Evolutionary conservation across 2,888 invertebrate genomes (phyloP).

Genomic region (Anodontia alba): DNA sequence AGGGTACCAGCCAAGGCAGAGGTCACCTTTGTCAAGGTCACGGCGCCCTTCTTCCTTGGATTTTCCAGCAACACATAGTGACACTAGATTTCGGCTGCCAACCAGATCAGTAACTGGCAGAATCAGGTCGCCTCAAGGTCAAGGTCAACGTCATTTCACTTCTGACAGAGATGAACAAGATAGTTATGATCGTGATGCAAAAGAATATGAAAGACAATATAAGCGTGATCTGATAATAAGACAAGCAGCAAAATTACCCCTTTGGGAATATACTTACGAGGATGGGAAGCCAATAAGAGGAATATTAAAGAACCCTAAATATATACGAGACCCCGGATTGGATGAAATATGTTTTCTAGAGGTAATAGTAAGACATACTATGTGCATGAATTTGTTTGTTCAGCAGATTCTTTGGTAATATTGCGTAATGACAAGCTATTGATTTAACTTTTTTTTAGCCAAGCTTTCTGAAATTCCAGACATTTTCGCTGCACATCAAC

Average conservation of each 20-base stretch:
- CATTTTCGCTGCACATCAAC: no score
- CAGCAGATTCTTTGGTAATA: no score
- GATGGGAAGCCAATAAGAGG: constrained; percentile 49
- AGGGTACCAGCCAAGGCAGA: background rate
- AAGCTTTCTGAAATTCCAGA: no score
- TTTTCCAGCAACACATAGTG: background rate
- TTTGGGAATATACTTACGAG: constrained; percentile 54
- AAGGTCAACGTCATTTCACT: constrained; percentile 26
- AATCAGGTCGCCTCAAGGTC: background rate
- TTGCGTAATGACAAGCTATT: no score
- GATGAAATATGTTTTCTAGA: constrained; percentile 33
- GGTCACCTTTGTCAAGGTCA: constrained; percentile 16
- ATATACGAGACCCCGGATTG: constrained; percentile 48
- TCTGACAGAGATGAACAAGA: constrained; percentile 26
- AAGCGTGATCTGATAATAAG: constrained; percentile 50
- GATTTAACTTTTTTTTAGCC: no score
- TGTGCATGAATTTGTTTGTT: background rate
- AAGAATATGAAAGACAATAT: constrained; percentile 54
- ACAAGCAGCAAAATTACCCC: constrained; percentile 37
- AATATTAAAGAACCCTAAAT: constrained; percentile 58
- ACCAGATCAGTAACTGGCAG: background rate
- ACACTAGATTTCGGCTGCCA: background rate
- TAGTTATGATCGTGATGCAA: constrained; percentile 18
- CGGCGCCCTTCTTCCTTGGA: background rate
- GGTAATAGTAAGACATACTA: background rate